Evolutionary conservation across 2,888 invertebrate genomes (phyloP), one percentile per base, ranked within the genome.

Genomic region (Ennomos quercinarius): DNA sequence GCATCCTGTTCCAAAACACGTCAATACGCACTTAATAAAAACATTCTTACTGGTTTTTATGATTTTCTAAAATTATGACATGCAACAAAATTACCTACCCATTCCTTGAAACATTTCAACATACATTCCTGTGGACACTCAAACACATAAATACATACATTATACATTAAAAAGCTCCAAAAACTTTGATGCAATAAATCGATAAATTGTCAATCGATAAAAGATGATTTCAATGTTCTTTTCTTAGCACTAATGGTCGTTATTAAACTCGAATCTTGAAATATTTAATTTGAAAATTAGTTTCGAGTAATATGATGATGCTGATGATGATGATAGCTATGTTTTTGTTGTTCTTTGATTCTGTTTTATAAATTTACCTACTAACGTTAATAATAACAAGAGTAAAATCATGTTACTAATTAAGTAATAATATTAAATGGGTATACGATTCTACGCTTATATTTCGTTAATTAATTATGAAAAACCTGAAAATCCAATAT

Each of bases 91-190:
- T 79, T 78, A 79, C 80, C 83, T 78, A 78, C 80, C 83, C 89
- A 90, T 88, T 87, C 87, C 85, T 80, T 77, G 79, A 74, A 83
- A 87, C 82, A 86, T 84, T 68, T 78, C 77, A 88, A 89, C 88
- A 91, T 81, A 84, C 90, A 91, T 89, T 89, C 88, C 88, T 84
- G 90, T 86, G 86, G 82, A 87, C 89, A 90, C 86, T 83, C 83
- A 85, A 86, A 88, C 84, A 87, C 82, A 78, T 76, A 80, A 80
- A 83, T 81, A 69, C 74, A 80, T 77, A 61, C 60, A 78, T 74
- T 67, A 70, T 74, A 69, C 69, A 69, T 58, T 27, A 27, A 48
- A 61, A 52, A 59, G 73, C 74, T 80, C 75, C 77, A 74, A 78
- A 81, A 72, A 78, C 72, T 76, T 81, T 73, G 77, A 78, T 66